Conservation (phyloP, 2,113 vertebrate genomes). For the Microcebus tavaratra region DNA sequence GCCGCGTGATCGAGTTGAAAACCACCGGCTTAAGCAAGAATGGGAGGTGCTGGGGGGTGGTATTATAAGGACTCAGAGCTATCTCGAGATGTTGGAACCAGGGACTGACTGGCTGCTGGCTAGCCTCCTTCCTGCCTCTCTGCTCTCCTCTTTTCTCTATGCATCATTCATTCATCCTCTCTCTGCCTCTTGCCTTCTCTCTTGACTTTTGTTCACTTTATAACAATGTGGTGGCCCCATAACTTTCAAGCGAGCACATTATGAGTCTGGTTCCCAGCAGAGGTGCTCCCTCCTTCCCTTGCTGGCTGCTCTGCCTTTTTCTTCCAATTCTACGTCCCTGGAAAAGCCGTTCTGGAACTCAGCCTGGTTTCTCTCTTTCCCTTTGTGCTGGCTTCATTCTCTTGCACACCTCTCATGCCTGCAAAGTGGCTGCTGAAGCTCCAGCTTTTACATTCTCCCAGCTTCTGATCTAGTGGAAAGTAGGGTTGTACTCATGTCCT, state of each 20-base stretch:
- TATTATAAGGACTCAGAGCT: background rate
- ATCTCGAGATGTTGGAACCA: background rate
- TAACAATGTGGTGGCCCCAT: background rate
- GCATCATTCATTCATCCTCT: background rate
- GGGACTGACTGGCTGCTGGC: background rate
- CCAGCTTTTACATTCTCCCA: background rate
- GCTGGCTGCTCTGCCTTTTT: background rate
- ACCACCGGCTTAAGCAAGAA: background rate
- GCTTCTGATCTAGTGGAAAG: background rate
- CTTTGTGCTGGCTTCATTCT: background rate
- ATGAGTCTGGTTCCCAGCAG: background rate
- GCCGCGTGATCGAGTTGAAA: fast-evolving
- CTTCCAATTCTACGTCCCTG: background rate
- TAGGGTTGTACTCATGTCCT: background rate
- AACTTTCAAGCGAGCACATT: background rate
- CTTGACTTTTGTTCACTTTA: background rate
- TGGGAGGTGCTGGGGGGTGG: fast-evolving
- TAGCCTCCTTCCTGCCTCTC: background rate
- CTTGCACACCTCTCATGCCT: fast-evolving
- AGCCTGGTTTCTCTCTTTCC: background rate
- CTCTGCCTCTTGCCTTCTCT: background rate
- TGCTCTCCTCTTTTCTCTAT: background rate
- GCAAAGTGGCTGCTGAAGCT: background rate
- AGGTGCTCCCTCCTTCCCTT: background rate
- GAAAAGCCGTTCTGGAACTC: background rate